Evolutionary conservation across 2,888 invertebrate species (phyloP).

Genomic region (Drosophila neutralis): DNA sequence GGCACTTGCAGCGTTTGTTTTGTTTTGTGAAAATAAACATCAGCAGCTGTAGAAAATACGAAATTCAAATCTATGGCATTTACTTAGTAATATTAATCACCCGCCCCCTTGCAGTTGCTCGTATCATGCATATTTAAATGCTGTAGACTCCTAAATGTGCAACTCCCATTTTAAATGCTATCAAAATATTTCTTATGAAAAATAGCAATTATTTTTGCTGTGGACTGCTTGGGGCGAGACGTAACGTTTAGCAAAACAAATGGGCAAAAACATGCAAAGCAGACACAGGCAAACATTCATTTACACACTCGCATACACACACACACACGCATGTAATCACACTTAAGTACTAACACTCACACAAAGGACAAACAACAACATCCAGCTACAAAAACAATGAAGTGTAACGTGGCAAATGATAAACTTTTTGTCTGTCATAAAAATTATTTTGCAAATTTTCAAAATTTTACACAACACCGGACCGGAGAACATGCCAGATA

Average conservation of each 20-base stretch:
- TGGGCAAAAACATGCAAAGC: constrained; percentile 56
- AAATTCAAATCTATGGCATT: constrained; percentile 24
- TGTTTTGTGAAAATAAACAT: constrained; percentile 31
- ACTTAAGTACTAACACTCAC: constrained; percentile 25
- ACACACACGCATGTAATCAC: constrained; percentile 33
- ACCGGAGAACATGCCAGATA: constrained; percentile 3
- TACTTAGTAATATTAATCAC: constrained; percentile 15
- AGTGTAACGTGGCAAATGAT: constrained; percentile 75
- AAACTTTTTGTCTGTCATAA: constrained; percentile 77
- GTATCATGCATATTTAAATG: constrained; percentile 36
- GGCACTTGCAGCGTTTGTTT: constrained; percentile 18
- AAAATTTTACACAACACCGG: constrained; percentile 43
- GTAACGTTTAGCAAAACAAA: constrained; percentile 37
- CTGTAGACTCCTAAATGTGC: constrained; percentile 32
- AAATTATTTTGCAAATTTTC: constrained; percentile 63
- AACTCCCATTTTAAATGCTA: constrained; percentile 62
- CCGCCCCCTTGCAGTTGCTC: background rate
- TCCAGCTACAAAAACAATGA: constrained; percentile 65
- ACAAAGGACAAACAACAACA: constrained; percentile 10
- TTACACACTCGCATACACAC: constrained; percentile 17
- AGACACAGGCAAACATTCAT: constrained; percentile 47
- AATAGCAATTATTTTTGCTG: constrained; percentile 73
- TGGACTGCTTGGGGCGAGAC: constrained; percentile 2
- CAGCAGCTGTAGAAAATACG: constrained; percentile 19
- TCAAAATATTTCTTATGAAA: constrained; percentile 68